phyloP scores from a whole-genome alignment of 2,113 vertebrate species.

The Austrofundulus limnaeus region DNA sequence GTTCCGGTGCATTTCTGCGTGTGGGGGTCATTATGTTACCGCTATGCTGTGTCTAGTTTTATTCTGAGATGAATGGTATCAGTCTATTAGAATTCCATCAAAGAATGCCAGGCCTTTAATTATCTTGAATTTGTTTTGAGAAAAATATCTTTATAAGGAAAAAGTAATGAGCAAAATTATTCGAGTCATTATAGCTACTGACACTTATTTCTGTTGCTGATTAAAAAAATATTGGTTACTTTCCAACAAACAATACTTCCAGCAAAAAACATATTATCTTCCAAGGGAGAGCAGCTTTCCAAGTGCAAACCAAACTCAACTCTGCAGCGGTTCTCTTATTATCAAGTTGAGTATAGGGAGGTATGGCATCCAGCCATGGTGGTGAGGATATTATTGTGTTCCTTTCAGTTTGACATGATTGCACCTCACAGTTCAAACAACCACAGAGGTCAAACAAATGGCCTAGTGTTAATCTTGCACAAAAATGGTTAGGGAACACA shows the following conservation, averaged over 20 bases:
- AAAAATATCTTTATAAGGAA: too few relatives aligned
- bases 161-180: too few relatives aligned
- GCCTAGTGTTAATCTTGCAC: conserved; percentile 43
- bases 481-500: conserved; percentile 44
- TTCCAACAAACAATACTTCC: conserved; percentile 28
- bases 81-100: too few relatives aligned
- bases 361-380: conserved; percentile 59
- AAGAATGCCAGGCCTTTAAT: too few relatives aligned
- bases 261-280: conserved; percentile 29
- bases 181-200: background rate
- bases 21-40: too few relatives aligned
- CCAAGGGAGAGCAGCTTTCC: conserved; percentile 48
- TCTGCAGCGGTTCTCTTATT: conserved; percentile 35
- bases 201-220: background rate
- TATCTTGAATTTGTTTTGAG: too few relatives aligned
- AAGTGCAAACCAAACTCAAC: conserved; percentile 28
- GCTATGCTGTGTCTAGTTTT: too few relatives aligned
- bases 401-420: conserved; percentile 49
- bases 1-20: too few relatives aligned
- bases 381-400: conserved; percentile 53
- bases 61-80: too few relatives aligned
- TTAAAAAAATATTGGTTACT: conserved; percentile 10
- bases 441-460: conserved; percentile 59
- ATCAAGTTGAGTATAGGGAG: conserved; percentile 35
- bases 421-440: conserved; percentile 54